Evolutionary conservation across 2,888 invertebrate genomes (phyloP).

Genomic region (Shargacucullia verbasci): DNA sequence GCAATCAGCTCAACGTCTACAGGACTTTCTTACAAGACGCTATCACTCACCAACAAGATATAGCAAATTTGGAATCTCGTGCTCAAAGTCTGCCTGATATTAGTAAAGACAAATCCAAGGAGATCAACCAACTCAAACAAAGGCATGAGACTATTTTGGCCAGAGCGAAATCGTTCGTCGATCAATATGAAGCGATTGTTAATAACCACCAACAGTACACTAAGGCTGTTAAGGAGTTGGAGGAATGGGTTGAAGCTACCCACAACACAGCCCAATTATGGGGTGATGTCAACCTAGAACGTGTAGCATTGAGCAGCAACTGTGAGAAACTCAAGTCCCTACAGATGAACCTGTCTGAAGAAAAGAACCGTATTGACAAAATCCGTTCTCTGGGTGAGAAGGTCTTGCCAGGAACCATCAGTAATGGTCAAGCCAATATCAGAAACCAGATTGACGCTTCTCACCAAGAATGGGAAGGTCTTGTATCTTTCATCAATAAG

Average conservation of each 20-base stretch:
- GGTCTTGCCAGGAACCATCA: constrained; percentile 95
- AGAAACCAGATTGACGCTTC: constrained; percentile 95
- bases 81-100: constrained; percentile 94
- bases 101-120: constrained; percentile 92
- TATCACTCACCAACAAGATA: constrained; percentile 94
- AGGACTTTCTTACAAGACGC: constrained; percentile 95
- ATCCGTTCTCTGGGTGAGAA: constrained; percentile 96
- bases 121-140: constrained; percentile 91
- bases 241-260: constrained; percentile 96
- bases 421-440: constrained; percentile 95
- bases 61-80: constrained; percentile 94
- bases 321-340: constrained; percentile 95
- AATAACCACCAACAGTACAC: constrained; percentile 96
- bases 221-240: constrained; percentile 95
- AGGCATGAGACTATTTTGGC: constrained; percentile 92
- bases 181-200: constrained; percentile 95
- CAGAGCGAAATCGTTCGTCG: constrained; percentile 93
- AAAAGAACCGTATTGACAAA: constrained; percentile 94
- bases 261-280: constrained; percentile 94
- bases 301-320: constrained; percentile 95
- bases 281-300: constrained; percentile 95
- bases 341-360: constrained; percentile 94
- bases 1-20: constrained; percentile 95
- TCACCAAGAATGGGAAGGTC: constrained; percentile 96
- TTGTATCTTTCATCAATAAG: constrained; percentile 93